Evolutionary conservation across 1,140 invertebrate species (phyloP), one percentile per base, ranked within the genome.

Genomic region (honey bee (Apis mellifera)): DNA sequence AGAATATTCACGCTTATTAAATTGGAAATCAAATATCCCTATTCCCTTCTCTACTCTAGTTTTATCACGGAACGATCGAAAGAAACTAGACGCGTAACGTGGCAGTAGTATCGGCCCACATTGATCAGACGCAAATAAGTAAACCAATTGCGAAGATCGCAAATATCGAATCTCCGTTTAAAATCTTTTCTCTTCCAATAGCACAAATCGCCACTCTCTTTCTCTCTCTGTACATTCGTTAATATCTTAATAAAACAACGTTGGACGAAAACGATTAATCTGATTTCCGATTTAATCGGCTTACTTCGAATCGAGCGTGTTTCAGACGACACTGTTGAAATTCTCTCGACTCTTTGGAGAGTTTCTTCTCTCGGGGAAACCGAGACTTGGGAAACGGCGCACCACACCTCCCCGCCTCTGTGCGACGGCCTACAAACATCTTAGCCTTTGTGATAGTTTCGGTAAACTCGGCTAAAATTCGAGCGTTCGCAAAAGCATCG

Each of bases 301-400:
- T 66, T 42, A n/a, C 64, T 42, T 42, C 4, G 64, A 66, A 48
- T 66, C 32, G 15, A 26, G 17, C 1, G 26, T 5, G 32, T 66
- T 11, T 48, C 15, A 23, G 32, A 17, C 17, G 26, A 17, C 42
- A 32, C 21, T 42, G 64, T 66, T 66, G 32, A 66, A 66, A 66
- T 42, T 66, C 64, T 66, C 64, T 32, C 32, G 2, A 32, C 32
- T 32, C 64, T 66, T 42, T 5, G 32, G 32, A 66, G 32, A 66
- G 64, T 48, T 66, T 66, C 64, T 66, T 66, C 64, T 66, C 64
- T 32, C 9, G 19, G 64, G n/a, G 42, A 32, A n/a, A 66, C 64
- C 7, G 26, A 66, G 64, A 9, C 32, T 32, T 42, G 32, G 17
- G 32, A 66, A 66, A 32, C 21, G 42, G 26, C 32, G 42, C 42